These are phyloP conservation scores for Gymnothorax javanicus DNA, from an alignment of 2,797 vertebrate species.

Conservation along the genomic window DNA sequence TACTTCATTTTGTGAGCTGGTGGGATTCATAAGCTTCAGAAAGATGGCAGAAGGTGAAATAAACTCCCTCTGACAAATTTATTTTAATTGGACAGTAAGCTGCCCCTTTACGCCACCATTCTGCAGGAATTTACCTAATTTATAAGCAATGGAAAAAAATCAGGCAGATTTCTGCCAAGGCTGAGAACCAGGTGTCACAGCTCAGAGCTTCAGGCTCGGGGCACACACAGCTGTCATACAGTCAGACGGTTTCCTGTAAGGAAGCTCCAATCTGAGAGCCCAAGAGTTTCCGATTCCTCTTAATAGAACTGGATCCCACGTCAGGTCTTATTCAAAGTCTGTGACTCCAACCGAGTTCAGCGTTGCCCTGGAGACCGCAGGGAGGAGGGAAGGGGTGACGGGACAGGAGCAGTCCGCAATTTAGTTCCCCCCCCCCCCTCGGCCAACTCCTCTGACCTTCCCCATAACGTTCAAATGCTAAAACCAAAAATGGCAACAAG, in stretches of 20 bases:
- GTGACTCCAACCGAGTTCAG: neutral
- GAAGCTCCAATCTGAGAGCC: constrained; percentile 8
- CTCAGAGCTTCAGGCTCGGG: neutral
- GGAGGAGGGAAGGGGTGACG: neutral
- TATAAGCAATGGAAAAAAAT: neutral
- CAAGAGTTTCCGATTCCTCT: neutral
- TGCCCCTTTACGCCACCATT: neutral
- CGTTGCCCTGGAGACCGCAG: neutral
- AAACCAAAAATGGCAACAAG: constrained; percentile 20
- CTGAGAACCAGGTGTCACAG: neutral
- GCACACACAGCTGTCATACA: neutral
- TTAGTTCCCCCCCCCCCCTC: neutral
- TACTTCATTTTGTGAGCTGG: constrained; percentile 5
- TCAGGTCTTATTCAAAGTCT: constrained; percentile 1
- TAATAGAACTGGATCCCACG: neutral
- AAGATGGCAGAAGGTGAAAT: neutral
- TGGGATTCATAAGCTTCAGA: neutral
- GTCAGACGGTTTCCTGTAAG: neutral
- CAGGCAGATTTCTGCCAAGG: neutral
- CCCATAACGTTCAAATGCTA: constrained; percentile 4
- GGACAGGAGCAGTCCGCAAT: neutral
- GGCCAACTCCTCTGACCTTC: neutral
- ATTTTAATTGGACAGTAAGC: neutral
- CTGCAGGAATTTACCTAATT: neutral
- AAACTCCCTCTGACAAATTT: neutral